Evolutionary conservation across 2,797 vertebrate species (phyloP), one percentile per base, ranked within the genome.

Genomic region (Hydrocynus forskahlii): DNA sequence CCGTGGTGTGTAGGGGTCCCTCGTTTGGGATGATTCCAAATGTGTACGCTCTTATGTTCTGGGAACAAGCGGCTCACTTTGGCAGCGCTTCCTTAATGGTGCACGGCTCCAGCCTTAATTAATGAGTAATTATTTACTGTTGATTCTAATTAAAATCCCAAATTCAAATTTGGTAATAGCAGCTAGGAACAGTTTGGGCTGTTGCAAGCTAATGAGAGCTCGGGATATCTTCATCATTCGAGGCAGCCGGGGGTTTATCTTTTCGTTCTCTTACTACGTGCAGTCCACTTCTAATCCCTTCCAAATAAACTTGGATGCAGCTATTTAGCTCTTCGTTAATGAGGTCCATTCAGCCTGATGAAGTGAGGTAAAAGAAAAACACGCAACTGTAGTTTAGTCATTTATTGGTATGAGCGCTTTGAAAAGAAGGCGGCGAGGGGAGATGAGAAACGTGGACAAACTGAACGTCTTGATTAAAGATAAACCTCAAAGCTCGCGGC

Each of bases 81-180:
- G 68, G 50, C 78, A 67, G 23, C 40, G 63, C 75, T 80, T 84
- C 64, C 71, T 77, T 60, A 55, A 50, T 81, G 54, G 79, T 75
- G 70, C 75, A 60, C 38, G 57, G 21, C 84, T 79, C 50, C 21
- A 25, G 23, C 78, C 68, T 83, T 86, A 84, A 89, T 88, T 86
- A 87, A 87, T 81, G 73, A 83, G 76, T 83, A 86, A 86, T 85
- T 88, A 87, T 55, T 80, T 81, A 74, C 81, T 68, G 81, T 82
- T 84, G 81, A 81, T 83, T 79, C 50, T 86, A 84, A 87, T 88
- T 89, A 85, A 62, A 60, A 79, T 83, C 81, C 69, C 75, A 76
- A 75, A 70, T 79, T 77, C 67, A 75, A 74, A 78, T 79, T 55
- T 80, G 79, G 54, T 14, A 71, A 63, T 73, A 60, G 68, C 63